Conservation (phyloP, 2,797 vertebrate genomes). For the Lagothrix lagotricha region DNA sequence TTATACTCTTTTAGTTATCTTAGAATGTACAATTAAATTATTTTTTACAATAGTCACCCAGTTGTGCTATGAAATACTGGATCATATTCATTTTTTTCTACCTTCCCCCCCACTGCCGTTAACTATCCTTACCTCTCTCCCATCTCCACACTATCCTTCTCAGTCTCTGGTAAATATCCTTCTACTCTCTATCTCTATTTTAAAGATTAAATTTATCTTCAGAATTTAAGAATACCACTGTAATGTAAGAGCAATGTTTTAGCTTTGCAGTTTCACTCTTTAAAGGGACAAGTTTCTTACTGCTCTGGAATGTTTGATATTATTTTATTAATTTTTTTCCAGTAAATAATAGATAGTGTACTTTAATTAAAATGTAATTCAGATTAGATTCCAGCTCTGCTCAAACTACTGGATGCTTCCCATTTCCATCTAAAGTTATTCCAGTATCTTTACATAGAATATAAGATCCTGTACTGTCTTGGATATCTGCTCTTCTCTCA, state of each 20-base stretch:
- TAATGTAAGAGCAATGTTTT: neutral
- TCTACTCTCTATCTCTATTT: neutral
- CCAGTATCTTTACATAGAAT: neutral
- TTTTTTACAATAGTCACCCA: too few species aligned
- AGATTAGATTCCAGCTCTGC: neutral
- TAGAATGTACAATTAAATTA: too few species aligned
- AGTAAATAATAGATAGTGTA: neutral
- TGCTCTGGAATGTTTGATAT: neutral
- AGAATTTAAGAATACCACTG: neutral
- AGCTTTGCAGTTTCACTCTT: neutral
- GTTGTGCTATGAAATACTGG: too few species aligned
- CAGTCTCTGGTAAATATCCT: too few species aligned
- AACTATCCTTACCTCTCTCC: too few species aligned
- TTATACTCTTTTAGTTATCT: too few species aligned
- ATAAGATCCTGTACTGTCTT: neutral
- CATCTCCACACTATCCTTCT: too few species aligned
- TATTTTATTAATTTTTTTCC: neutral
- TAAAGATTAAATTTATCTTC: neutral
- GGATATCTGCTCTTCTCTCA: neutral
- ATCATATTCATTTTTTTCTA: too few species aligned
- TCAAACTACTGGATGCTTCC: neutral
- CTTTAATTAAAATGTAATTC: neutral
- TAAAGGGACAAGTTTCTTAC: neutral
- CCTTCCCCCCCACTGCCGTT: too few species aligned
- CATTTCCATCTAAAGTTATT: neutral